Evolutionary conservation across 2,113 vertebrate species (phyloP).

Genomic region (Scomber colias): DNA sequence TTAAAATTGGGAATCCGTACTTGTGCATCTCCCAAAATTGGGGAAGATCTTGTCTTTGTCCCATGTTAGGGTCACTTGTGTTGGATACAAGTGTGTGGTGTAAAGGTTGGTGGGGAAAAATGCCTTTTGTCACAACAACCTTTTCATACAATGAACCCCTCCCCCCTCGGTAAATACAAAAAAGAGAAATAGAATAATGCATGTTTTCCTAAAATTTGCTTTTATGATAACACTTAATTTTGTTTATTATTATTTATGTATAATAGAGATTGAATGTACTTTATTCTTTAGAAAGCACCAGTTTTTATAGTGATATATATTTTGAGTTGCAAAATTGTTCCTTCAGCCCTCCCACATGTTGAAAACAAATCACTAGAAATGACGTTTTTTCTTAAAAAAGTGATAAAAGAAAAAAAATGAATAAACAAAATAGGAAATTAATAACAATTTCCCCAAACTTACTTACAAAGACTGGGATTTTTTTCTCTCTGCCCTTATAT

Average conservation of each 20-base stretch:
- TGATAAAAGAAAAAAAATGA: constrained; percentile 66
- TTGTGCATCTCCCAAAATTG: constrained; percentile 78
- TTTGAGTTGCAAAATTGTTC: constrained; percentile 86
- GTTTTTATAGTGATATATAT: constrained; percentile 87
- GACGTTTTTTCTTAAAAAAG: constrained; percentile 75
- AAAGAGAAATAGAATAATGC: constrained; percentile 86
- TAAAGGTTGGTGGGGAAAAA: constrained; percentile 79
- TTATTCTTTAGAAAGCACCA: constrained; percentile 90
- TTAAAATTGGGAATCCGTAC: constrained; percentile 26
- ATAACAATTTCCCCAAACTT: constrained; percentile 82
- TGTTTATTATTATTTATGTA: constrained; percentile 87
- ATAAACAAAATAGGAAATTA: constrained; percentile 62
- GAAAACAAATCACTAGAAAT: constrained; percentile 84
- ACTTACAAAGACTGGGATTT: constrained; percentile 86
- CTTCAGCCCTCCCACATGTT: constrained; percentile 88
- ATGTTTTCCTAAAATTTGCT: constrained; percentile 85
- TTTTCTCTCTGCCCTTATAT: constrained; percentile 80
- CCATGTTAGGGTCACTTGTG: constrained; percentile 27
- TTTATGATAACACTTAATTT: constrained; percentile 87
- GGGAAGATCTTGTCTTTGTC: constrained; percentile 81
- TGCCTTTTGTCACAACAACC: constrained; percentile 86
- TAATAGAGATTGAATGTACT: constrained; percentile 89
- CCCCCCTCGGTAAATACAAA: constrained; percentile 86
- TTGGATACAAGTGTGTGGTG: constrained; percentile 27
- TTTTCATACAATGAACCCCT: constrained; percentile 80